phyloP scores from a whole-genome alignment of 2,888 invertebrate species.

The Therioaphis trifolii region DNA sequence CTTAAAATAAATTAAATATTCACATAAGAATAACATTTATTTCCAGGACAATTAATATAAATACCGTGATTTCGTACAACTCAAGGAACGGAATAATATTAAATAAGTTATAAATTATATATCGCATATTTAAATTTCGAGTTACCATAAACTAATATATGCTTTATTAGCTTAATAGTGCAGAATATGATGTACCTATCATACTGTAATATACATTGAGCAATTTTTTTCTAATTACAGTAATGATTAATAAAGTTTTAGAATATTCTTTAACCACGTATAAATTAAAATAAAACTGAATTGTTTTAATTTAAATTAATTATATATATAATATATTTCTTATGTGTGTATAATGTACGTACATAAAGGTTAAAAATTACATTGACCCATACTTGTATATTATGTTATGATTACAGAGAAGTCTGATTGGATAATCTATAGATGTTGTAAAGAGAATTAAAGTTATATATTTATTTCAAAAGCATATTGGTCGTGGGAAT shows the following conservation, averaged over 20 bases:
- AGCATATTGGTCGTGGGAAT: constrained; percentile 43
- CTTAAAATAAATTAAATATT: no score
- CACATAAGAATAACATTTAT: no score
- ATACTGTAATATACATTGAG: constrained; percentile 39
- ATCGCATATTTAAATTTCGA: background rate
- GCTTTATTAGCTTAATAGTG: background rate
- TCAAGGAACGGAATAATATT: no score
- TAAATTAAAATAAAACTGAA: background rate
- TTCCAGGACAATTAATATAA: background rate
- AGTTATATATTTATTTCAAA: constrained; percentile 49
- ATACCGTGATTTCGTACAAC: background rate
- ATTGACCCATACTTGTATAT: background rate
- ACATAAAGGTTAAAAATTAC: constrained; percentile 24
- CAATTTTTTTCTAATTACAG: constrained; percentile 36
- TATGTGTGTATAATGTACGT: background rate
- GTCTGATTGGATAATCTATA: constrained; percentile 36
- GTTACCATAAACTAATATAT: background rate
- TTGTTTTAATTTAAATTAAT: no score
- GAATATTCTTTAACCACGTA: background rate
- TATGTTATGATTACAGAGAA: constrained; percentile 9
- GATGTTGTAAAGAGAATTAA: constrained; percentile 23
- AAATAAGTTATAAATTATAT: background rate
- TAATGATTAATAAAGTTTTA: constrained; percentile 15
- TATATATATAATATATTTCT: no score
- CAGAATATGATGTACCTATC: background rate